Evolutionary conservation across 37 sponge, comb jelly and placozoan genomes (phyloP), one percentile per base, ranked within the genome.

Genomic region (Oopsacas minuta): DNA sequence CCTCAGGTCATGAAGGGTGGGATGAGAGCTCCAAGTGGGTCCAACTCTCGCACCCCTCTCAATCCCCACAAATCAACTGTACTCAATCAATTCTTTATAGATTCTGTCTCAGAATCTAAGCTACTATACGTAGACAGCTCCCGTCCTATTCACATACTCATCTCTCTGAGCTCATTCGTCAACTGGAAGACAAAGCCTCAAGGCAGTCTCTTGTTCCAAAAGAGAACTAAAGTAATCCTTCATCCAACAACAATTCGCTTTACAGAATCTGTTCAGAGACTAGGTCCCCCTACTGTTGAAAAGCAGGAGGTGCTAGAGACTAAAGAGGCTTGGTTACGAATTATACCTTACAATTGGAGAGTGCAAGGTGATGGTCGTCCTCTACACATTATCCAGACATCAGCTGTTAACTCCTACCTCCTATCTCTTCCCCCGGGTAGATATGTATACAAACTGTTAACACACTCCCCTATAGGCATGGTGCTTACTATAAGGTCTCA

Each of bases 161-260:
- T 61, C 75, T 61, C 75, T 61, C 75, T 61, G 32, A 61, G 75
- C 75, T 3, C 75, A 20, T 61, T 61, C 75, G 75, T 61, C 28
- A 61, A 61, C 75, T 61, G 75, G 75, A 61, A n/a, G 75, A 61
- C 75, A 25, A 61, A 61, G 75, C 7, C 28, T n/a, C 75, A 61
- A 5, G 75, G 75, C 75, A 61, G 75, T 12, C 75, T 61, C 75
- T 25, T 61, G 75, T 61, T 61, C 75, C 75, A 61, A 34, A 61
- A 61, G 75, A 61, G 75, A 61, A 61, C 30, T 34, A 61, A 61
- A 12, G 75, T 61, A 25, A 61, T n/a, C 20, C 75, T 61, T 3
- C 75, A 34, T n/a, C 75, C 75, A 25, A n/a, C 75, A 3, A 3
- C 75, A 25, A 61, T 12, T 3, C 75, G 32, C 30, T 25, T 5